Base-by-base conservation (phyloP, 2,113 vertebrate genomes). In the Sinocyclocheilus maitianheensis region DNA sequence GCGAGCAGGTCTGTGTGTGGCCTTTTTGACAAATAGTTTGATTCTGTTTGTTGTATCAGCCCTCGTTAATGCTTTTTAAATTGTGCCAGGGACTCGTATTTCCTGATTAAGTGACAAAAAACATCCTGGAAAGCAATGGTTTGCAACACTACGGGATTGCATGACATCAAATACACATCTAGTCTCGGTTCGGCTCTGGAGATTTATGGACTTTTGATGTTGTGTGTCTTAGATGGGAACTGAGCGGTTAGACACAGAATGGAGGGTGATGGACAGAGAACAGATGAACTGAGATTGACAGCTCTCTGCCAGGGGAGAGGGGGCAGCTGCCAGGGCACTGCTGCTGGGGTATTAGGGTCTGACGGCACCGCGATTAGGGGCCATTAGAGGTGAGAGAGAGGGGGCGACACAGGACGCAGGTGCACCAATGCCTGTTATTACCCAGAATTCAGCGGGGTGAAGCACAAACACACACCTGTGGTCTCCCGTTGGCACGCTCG, bases 331-430 rank as follows among this genome's bases (percentile, higher is more conserved):
- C 93, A 93, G 93, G 93, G 92, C 93, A 92, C 91, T 91, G 86
- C 93, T 94, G 91, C 91, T 90, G 92, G 84, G 91, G 92, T 93
- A 95, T 95, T 95, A 95, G 94, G 90, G 87, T 88, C 91, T 94
- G 94, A 95, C 94, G 92, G 92, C 91, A 89, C 90, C 88, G 89
- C 92, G 93, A 95, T 95, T 94, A 95, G 92, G 92, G 93, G 91
- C 92, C 94, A 95, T 95, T 95, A 95, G 92, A 92, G 94, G 93
- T 94, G 93, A 95, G 91, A 90, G 88, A n/a, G 78, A 76, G 77
- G 81, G 89, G 88, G 87, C 62, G 86, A 77, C 81, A 83, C 87
- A 85, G 92, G 92, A 92, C 94, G 87, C 91, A 92, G 94, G 94
- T 95, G 95, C 91, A 91, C 88, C 88, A 83, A 88, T 90, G 92